These are phyloP conservation scores for Agrotis puta DNA, from an alignment of 2,888 invertebrate genomes.

Conservation along the genomic window DNA sequence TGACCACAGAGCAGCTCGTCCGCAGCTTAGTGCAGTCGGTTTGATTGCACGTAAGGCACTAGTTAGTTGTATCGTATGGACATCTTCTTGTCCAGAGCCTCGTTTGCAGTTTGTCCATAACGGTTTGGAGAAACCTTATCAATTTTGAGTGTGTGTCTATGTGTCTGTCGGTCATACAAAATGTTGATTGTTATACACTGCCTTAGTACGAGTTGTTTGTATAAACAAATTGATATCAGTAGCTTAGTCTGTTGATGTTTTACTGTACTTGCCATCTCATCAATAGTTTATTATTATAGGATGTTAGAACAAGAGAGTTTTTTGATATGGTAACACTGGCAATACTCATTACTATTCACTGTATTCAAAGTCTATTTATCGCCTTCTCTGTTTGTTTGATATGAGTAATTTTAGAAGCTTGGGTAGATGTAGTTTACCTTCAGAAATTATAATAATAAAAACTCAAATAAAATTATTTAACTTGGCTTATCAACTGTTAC, in stretches of 20 bases:
- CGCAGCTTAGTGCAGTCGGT: too few species aligned
- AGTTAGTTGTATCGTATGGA: neutral
- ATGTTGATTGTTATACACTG: constrained; percentile 76
- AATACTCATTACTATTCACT: constrained; percentile 29
- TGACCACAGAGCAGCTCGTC: too few species aligned
- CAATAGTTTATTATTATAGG: constrained; percentile 40
- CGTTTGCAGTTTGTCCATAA: neutral
- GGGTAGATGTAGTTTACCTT: neutral
- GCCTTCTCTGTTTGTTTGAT: neutral
- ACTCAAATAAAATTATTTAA: neutral
- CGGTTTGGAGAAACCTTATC: neutral
- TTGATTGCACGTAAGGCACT: neutral
- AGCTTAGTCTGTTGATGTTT: constrained; percentile 76
- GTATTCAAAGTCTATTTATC: constrained; percentile 4
- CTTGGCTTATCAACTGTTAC: too few species aligned
- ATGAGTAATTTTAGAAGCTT: neutral
- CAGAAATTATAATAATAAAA: too few species aligned
- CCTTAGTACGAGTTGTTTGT: constrained; percentile 77
- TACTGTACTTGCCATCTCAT: constrained; percentile 57
- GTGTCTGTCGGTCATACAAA: constrained; percentile 58
- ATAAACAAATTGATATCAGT: constrained; percentile 64
- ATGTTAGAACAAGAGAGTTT: constrained; percentile 30
- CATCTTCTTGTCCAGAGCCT: too few species aligned
- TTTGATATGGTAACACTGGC: constrained; percentile 47
- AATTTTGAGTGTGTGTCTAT: constrained; percentile 11